Evolutionary conservation across 1,140 invertebrate genomes (phyloP), one percentile per base, ranked within the genome.

Genomic region (Probaryconus sp.): DNA sequence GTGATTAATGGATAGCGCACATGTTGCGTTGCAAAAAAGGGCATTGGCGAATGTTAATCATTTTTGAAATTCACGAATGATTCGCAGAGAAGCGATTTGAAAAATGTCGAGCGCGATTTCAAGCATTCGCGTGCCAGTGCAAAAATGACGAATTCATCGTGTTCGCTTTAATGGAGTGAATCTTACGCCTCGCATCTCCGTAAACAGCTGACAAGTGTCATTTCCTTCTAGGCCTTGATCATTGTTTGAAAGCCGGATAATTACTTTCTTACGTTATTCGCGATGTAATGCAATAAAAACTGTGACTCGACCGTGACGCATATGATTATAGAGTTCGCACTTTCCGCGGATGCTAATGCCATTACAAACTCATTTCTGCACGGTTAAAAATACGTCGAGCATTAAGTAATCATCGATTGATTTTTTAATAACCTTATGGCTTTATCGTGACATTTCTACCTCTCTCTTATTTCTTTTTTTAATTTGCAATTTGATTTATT

Each of bases 241-340:
- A 37, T 28, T 50, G 31, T 33, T 50, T 45, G 53, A 58, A 68
- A 51, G 50, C 64, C 43, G 45, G 64, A 68, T 58, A 58, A 68
- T 68, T 18, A 51, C 53, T 68, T 68, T 68, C 37, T 40, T 43
- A 48, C 53, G 45, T 68, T 68, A 68, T 58, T 24, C 33, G 14
- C 42, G 1, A 3, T 14, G 21, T 37, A 40, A 48, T 10, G 51
- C 51, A 42, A 58, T 56, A 55, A 58, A 42, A 63, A 69, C 10
- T 17, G 47, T 16, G 55, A 21, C 18, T 60, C 17, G 53, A 37
- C 65, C 65, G 24, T 67, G 55, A 69, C 55, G 55, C 24, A 53
- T 58, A 38, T 47, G 28, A 60, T 53, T 45, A 58, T 53, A 14
- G 5, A 21, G 30, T 45, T 26, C 14, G 38, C 16, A 38, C 47